These are phyloP conservation scores for Craterocephalus amniculus DNA, from an alignment of 2,797 vertebrate species.

Conservation along the genomic window DNA sequence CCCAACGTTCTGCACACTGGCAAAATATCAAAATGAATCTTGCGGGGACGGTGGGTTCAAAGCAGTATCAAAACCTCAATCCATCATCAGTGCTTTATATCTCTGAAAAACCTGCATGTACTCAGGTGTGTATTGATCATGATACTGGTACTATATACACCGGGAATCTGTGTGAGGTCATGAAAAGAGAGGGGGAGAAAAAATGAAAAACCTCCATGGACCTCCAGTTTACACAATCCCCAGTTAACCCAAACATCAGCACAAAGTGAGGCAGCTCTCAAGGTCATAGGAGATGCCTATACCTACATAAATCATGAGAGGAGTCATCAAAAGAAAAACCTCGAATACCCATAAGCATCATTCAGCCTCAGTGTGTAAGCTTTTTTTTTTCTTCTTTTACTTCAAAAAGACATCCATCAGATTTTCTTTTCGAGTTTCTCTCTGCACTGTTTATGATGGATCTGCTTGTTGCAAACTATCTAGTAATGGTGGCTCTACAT, in stretches of 20 bases:
- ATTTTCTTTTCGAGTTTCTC: conserved; percentile 40
- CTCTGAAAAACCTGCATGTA: conserved; percentile 67
- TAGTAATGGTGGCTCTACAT: conserved; percentile 27
- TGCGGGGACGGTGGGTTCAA: conserved; percentile 68
- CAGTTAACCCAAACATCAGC: conserved; percentile 82
- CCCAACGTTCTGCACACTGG: conserved; percentile 40
- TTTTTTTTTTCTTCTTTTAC: conserved; percentile 44
- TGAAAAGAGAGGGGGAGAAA: conserved; percentile 18
- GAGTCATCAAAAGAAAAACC: conserved; percentile 77
- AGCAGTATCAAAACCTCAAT: conserved; percentile 73
- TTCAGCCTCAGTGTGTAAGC: conserved; percentile 68
- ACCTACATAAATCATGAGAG: conserved; percentile 84
- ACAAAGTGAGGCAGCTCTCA: conserved; percentile 79
- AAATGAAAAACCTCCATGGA: conserved; percentile 63
- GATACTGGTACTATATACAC: conserved; percentile 56
- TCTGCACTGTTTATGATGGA: conserved; percentile 61
- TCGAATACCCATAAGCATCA: conserved; percentile 74
- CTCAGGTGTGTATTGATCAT: conserved; percentile 80
- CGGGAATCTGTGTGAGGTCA: conserved; percentile 73
- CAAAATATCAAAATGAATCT: conserved; percentile 65
- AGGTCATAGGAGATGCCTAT: conserved; percentile 81
- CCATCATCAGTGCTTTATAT: conserved; percentile 65
- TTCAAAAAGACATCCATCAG: conserved; percentile 65
- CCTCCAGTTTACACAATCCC: conserved; percentile 79
- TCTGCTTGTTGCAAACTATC: conserved; percentile 53